phyloP scores from a whole-genome alignment of 1,140 invertebrate species.

The Centruroides vittatus region DNA sequence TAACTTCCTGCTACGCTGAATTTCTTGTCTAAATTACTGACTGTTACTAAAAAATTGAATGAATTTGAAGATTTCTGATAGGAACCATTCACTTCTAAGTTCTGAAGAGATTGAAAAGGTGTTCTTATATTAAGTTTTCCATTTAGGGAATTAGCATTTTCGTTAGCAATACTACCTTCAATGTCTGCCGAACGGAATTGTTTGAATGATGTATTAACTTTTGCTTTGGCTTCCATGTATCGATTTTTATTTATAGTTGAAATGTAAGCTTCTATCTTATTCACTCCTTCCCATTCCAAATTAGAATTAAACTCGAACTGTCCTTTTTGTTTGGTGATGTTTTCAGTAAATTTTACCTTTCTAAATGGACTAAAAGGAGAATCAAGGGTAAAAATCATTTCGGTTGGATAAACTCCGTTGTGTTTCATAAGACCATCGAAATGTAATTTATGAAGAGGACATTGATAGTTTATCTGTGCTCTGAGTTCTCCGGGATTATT shows the following conservation, averaged over 20 bases:
- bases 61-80: constrained; percentile 17
- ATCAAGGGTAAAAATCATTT: neutral
- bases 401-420: neutral
- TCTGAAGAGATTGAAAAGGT: constrained; percentile 19
- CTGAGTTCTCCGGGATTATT: neutral
- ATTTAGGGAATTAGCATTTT: neutral
- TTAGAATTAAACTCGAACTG: neutral
- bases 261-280: neutral
- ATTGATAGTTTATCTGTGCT: neutral
- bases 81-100: neutral
- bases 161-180: neutral
- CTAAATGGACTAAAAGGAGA: neutral
- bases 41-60: neutral
- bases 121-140: constrained; percentile 17
- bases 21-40: neutral
- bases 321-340: neutral
- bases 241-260: neutral
- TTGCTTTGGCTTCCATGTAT: constrained; percentile 4
- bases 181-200: neutral
- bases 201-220: constrained; percentile 7
- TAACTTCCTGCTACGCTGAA: neutral
- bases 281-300: constrained; percentile 2
- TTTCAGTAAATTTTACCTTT: neutral
- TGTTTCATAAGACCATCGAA: neutral
- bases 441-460: no score